phyloP scores from a whole-genome alignment of 1,140 invertebrate genomes.

The Pseudomyrmex gracilis region DNA sequence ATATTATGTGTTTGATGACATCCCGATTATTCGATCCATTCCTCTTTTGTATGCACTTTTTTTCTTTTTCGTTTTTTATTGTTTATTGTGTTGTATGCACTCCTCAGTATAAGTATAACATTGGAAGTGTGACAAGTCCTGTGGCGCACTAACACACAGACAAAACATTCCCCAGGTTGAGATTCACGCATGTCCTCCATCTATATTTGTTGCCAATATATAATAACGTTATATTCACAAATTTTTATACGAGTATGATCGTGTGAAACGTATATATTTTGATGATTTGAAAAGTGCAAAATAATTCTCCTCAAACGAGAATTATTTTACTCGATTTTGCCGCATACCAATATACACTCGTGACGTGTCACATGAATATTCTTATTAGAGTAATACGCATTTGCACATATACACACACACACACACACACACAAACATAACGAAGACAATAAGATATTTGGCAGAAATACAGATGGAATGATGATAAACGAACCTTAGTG shows the following conservation, averaged over 20 bases:
- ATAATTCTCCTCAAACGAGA: background rate
- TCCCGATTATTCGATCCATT: background rate
- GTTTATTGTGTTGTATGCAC: conserved; percentile 34
- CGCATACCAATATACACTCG: background rate
- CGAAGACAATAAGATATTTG: conserved; percentile 50
- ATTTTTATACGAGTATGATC: conserved; percentile 40
- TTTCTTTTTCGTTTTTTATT: conserved; percentile 12
- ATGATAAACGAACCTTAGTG: background rate
- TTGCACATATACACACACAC: conserved; percentile 28
- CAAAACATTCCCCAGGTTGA: background rate
- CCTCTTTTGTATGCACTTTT: background rate
- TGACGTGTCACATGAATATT: conserved; percentile 11
- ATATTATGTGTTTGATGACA: conserved; percentile 29
- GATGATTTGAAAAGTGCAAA: conserved; percentile 53
- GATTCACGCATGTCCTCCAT: conserved; percentile 20
- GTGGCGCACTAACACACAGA: background rate
- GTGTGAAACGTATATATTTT: conserved; percentile 10
- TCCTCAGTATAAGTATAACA: conserved; percentile 17
- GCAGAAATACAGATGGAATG: conserved; percentile 48
- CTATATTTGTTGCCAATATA: conserved; percentile 23
- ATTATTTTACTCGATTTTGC: background rate
- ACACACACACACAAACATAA: conserved; percentile 40
- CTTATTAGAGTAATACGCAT: conserved; percentile 28
- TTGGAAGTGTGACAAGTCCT: background rate
- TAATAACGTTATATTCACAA: conserved; percentile 3